Conservation (phyloP, 23 tunicate species). For the Halocynthia aurantium region DNA sequence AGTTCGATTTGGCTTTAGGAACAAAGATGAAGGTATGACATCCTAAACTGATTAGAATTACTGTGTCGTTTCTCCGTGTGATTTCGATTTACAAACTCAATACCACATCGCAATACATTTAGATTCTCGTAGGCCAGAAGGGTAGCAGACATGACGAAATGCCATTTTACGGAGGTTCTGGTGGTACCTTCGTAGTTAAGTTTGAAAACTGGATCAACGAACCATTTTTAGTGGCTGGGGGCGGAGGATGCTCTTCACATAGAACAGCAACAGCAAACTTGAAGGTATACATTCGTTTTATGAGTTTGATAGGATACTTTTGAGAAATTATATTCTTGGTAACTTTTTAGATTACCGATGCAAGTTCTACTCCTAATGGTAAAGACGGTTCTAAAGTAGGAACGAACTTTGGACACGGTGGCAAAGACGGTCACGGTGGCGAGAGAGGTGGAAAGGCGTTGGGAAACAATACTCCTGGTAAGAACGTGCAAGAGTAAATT, state of each 20-base stretch:
- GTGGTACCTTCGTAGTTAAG: conserved; percentile 89
- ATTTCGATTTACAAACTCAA: neutral
- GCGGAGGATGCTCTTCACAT: conserved; percentile 61
- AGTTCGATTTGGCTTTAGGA: conserved; percentile 42
- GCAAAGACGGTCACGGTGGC: conserved; percentile 90
- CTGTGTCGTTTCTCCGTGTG: neutral
- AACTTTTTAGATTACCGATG: conserved; percentile 45
- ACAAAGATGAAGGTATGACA: conserved; percentile 48
- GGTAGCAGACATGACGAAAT: conserved; percentile 34
- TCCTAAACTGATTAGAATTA: neutral
- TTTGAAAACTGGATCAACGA: conserved; percentile 46
- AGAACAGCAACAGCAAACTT: conserved; percentile 14
- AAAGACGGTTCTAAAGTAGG: conserved; percentile 75
- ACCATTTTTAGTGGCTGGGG: conserved; percentile 80
- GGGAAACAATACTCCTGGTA: conserved; percentile 91
- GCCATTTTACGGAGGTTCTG: conserved; percentile 65
- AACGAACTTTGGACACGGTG: conserved; percentile 66
- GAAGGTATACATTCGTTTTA: neutral
- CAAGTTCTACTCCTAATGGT: conserved; percentile 39
- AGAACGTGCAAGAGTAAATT: neutral
- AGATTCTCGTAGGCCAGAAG: conserved; percentile 94
- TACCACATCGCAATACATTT: neutral
- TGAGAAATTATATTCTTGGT: neutral
- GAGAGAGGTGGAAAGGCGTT: conserved; percentile 44
- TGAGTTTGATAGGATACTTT: neutral